Conservation (phyloP, 2,797 vertebrate species). For the Enteromius fasciolatus region DNA sequence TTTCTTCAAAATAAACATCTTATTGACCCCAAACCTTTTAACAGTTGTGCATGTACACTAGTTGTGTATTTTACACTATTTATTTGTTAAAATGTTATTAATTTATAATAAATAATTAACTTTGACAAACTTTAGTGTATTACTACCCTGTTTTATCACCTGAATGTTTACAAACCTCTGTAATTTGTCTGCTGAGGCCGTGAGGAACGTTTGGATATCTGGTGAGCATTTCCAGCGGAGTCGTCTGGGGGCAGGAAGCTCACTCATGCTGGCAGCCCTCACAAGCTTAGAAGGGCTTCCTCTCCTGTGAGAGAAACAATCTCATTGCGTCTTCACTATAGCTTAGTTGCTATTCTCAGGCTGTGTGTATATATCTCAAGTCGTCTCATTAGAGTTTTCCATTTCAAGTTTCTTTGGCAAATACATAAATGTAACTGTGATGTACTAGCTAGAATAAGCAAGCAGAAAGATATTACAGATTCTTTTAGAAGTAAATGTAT, state of each 20-base stretch:
- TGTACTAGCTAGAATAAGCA: constrained; percentile 2
- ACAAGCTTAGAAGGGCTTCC: constrained; percentile 87
- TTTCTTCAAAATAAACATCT: background rate
- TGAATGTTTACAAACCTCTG: constrained; percentile 74
- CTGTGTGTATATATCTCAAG: background rate
- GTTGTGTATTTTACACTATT: background rate
- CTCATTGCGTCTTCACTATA: background rate
- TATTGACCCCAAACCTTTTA: no score
- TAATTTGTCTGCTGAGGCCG: constrained; percentile 85
- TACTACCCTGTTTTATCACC: background rate
- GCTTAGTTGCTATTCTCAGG: background rate
- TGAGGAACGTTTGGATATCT: constrained; percentile 84
- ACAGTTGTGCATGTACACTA: background rate
- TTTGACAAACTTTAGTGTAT: background rate
- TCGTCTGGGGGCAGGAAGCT: constrained; percentile 89
- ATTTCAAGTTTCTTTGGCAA: constrained; percentile 16
- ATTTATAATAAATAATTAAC: background rate
- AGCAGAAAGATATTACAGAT: constrained; percentile 14
- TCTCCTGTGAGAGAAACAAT: constrained; percentile 73
- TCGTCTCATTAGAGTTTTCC: constrained; percentile 1
- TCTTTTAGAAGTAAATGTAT: constrained; percentile 27
- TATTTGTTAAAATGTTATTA: background rate
- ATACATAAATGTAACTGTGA: background rate
- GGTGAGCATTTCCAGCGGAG: constrained; percentile 94
- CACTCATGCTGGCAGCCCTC: constrained; percentile 89